A percentile compares a stretch with the other conserved stretches of the same genome.
These are phyloP conservation scores for Scrobipalpa costella DNA, from an alignment of 2,888 invertebrate genomes.

Conservation along the genomic window DNA sequence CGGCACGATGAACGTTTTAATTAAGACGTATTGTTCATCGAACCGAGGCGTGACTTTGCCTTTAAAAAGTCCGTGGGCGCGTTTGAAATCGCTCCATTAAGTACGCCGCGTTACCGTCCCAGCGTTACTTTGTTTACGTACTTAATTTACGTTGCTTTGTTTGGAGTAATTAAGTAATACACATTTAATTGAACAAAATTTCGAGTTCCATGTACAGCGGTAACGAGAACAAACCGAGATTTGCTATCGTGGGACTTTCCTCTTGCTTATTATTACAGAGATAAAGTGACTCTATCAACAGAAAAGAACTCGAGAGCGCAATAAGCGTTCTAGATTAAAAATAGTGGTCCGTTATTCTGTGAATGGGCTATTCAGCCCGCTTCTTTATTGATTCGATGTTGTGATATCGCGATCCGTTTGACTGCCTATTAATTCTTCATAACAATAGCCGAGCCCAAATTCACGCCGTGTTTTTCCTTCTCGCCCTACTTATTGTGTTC, in stretches of 20 bases:
- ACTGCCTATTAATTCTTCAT: slow-evolving; percentile 65
- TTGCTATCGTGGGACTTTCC: slow-evolving; percentile 21
- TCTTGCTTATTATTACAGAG: slow-evolving; percentile 31
- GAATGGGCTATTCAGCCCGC: slow-evolving; percentile 59
- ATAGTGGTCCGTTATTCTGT: slow-evolving; percentile 58
- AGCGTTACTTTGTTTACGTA: slow-evolving; percentile 36
- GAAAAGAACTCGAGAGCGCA: slow-evolving; percentile 40
- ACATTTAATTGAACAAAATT: slow-evolving; percentile 26
- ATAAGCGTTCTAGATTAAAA: slow-evolving; percentile 54
- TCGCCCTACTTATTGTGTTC: slow-evolving; percentile 62
- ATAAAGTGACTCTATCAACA: slow-evolving; percentile 27
- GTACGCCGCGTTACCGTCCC: slow-evolving; percentile 50
- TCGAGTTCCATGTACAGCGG: slow-evolving; percentile 13
- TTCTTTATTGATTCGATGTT: slow-evolving; percentile 69
- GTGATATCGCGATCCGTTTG: slow-evolving; percentile 65
- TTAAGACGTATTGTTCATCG: slow-evolving; percentile 74
- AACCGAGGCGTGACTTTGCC: slow-evolving; percentile 65
- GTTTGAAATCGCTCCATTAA: slow-evolving; percentile 57
- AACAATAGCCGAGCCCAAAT: slow-evolving; percentile 61
- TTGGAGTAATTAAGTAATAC: slow-evolving; percentile 26
- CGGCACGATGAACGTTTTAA: slow-evolving; percentile 62
- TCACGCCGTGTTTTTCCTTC: slow-evolving; percentile 61
- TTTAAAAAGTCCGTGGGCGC: slow-evolving; percentile 63
- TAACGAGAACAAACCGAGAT: slow-evolving; percentile 19
- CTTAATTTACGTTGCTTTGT: slow-evolving; percentile 30